Evolutionary conservation across 2,113 vertebrate species (phyloP).

Genomic region (Kobus ellipsiprymnus): DNA sequence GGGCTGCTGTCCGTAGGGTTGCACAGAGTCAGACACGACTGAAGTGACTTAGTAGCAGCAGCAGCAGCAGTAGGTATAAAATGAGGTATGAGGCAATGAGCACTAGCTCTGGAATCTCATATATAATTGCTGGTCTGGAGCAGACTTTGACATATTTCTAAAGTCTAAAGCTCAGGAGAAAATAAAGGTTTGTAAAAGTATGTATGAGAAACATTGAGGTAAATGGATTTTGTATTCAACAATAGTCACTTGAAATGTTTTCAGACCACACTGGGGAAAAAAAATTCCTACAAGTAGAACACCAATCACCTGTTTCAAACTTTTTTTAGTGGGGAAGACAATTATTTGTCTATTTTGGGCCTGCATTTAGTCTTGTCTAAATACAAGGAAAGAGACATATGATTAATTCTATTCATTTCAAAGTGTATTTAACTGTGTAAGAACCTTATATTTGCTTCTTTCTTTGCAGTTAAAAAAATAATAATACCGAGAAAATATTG

Average conservation of each 20-base stretch:
- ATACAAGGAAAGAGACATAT: neutral
- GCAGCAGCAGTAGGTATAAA: neutral
- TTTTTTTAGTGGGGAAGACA: neutral
- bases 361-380: neutral
- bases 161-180: neutral
- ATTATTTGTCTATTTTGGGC: neutral
- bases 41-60: neutral
- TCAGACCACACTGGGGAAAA: neutral
- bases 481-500: neutral
- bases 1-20: neutral
- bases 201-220: neutral
- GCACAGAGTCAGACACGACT: neutral
- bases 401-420: neutral
- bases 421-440: neutral
- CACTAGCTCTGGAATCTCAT: neutral
- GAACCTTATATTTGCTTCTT: neutral
- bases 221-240: neutral
- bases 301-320: neutral
- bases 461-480: conserved; percentile 21
- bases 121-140: neutral
- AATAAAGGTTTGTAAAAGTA: neutral
- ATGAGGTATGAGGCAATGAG: neutral
- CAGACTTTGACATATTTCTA: neutral
- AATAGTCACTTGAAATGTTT: neutral
- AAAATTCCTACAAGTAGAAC: neutral